A percentile compares a stretch with the other conserved stretches of the same genome.
phyloP scores from a whole-genome alignment of 2,797 vertebrate genomes.

The Triplophysa yarkandensis region DNA sequence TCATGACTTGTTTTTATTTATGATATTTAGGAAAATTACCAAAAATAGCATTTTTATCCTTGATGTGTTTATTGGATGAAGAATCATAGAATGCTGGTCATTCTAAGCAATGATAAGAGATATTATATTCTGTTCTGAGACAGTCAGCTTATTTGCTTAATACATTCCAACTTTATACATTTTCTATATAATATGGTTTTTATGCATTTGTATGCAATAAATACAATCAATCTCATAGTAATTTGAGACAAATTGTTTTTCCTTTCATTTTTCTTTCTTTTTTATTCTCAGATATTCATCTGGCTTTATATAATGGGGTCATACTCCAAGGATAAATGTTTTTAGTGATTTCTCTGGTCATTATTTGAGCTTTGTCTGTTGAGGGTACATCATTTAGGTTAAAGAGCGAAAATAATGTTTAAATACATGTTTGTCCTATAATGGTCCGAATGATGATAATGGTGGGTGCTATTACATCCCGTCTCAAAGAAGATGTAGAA shows the following conservation, averaged over 20 bases:
- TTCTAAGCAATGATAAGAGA: not conserved
- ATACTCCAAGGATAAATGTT: not conserved
- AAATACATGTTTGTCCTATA: not conserved
- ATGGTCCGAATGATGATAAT: not conserved
- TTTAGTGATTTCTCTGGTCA: slow-evolving; percentile 9
- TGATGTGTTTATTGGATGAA: not conserved
- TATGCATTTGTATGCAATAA: not conserved
- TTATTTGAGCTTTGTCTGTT: slow-evolving; percentile 3
- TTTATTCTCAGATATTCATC: not conserved
- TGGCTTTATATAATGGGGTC: not conserved
- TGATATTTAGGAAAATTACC: no score
- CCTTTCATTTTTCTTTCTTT: not conserved
- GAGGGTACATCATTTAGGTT: not conserved
- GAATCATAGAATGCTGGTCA: not conserved
- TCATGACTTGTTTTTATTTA: not conserved
- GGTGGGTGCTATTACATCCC: not conserved
- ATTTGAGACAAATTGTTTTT: not conserved
- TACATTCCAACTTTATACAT: no score
- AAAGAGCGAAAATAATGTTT: not conserved
- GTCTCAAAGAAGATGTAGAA: not conserved
- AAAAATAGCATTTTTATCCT: slow-evolving; percentile 1
- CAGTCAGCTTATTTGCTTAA: not conserved
- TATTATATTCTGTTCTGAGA: no score
- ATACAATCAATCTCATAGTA: not conserved
- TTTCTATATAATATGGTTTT: no score